phyloP scores from a whole-genome alignment of 2,888 invertebrate genomes.

The Cyrtodaria siliqua region DNA sequence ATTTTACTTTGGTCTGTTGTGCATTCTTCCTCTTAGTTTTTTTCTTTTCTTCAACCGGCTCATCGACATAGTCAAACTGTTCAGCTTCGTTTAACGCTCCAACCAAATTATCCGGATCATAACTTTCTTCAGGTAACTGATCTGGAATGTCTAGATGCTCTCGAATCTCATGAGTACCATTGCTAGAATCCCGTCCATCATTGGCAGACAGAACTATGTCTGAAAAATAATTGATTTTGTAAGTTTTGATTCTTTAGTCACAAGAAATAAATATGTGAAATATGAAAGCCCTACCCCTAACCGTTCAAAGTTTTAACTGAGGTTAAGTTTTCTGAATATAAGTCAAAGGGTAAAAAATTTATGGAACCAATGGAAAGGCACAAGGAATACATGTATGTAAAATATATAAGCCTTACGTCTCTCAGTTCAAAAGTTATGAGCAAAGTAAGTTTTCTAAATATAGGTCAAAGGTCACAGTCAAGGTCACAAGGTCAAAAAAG shows the following conservation, averaged over 20 bases:
- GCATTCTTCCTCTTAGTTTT: slow-evolving; percentile 18
- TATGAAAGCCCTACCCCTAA: too few relatives aligned
- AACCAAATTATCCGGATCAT: slow-evolving; percentile 12
- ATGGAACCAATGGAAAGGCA: too few relatives aligned
- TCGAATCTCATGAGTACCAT: slow-evolving; percentile 9
- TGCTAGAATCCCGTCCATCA: slow-evolving; percentile 14
- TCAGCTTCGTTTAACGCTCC: slow-evolving; percentile 17
- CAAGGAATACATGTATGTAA: too few relatives aligned
- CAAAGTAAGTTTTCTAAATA: too few relatives aligned
- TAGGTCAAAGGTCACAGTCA: too few relatives aligned
- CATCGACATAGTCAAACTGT: slow-evolving; percentile 6
- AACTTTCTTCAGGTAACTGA: slow-evolving; percentile 8
- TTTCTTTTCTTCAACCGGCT: slow-evolving; percentile 8
- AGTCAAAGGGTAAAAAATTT: too few relatives aligned
- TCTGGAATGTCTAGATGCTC: slow-evolving; percentile 16
- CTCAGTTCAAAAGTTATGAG: too few relatives aligned
- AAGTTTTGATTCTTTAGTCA: neutral
- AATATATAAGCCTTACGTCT: too few relatives aligned
- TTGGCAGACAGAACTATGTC: slow-evolving; percentile 17
- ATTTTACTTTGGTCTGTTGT: slow-evolving; percentile 17
- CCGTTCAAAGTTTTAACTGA: too few relatives aligned
- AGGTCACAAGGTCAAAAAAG: too few relatives aligned
- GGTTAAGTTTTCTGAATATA: too few relatives aligned
- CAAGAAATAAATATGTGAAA: too few relatives aligned
- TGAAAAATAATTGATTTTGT: slow-evolving; percentile 1